Evolutionary conservation across 2,888 invertebrate species (phyloP).

Genomic region (Chrysotoxum bicinctum): DNA sequence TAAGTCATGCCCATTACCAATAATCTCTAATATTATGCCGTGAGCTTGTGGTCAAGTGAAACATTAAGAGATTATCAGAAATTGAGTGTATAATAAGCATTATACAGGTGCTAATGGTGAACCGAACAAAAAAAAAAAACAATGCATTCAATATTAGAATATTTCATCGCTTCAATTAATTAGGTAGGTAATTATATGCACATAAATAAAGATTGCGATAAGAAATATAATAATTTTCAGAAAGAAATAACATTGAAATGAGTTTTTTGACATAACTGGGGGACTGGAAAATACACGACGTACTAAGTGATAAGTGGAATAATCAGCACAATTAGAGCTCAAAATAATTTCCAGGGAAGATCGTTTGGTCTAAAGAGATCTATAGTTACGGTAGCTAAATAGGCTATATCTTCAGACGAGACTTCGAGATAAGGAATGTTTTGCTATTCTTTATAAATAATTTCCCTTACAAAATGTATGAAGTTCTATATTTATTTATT

Average conservation of each 20-base stretch:
- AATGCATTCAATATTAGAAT: not conserved
- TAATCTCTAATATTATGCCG: not conserved
- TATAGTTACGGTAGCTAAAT: not conserved
- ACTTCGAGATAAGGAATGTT: not conserved
- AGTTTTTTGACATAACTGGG: slow-evolving; percentile 22
- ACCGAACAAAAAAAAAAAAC: no score
- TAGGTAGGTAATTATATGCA: not conserved
- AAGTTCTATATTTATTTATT: not conserved
- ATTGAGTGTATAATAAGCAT: not conserved
- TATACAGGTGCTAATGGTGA: not conserved
- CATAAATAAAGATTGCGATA: not conserved
- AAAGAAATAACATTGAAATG: slow-evolving; percentile 7
- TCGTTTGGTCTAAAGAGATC: not conserved
- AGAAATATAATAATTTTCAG: not conserved
- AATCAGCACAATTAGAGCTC: not conserved
- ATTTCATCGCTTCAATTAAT: not conserved
- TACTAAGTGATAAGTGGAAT: not conserved
- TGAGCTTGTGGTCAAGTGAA: slow-evolving; percentile 27
- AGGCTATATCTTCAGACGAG: not conserved
- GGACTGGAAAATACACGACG: not conserved
- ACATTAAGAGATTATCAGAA: slow-evolving; percentile 11
- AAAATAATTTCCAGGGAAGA: not conserved
- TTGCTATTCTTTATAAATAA: not conserved
- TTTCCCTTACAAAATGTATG: not conserved
- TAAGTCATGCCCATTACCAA: not conserved